Evolutionary conservation across 2,113 vertebrate species (phyloP), one percentile per base, ranked within the genome.

Genomic region (Coturnix japonica): DNA sequence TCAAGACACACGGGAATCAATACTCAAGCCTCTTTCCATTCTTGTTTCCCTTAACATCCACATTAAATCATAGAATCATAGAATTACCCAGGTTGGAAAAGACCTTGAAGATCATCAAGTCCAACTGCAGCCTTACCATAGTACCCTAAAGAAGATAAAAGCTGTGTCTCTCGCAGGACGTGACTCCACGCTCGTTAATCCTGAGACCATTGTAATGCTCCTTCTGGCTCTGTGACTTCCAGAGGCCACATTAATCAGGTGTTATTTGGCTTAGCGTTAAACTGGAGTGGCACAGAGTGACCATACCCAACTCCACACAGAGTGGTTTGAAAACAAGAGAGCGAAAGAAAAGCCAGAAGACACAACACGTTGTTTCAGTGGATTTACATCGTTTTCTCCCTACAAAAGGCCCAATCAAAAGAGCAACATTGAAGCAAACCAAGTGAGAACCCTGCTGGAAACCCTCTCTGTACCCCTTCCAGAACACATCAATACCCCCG

Each of bases 401-500:
- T 84, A 39, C 64, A 67, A 86, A 60, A 76, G 91, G 77, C 51
- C 67, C 37, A 9, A 78, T 89, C 82, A 82, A 92, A 94, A 93
- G 57, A 80, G 54, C 65, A 91, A 28, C 35, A n/a, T 25, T 44
- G 49, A 63, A 81, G 80, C 79, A 83, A 76, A 35, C n/a, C 66
- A 81, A 93, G 85, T 3, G 11, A 94, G 56, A 96, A 87, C 33
- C 89, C 41, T 6, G 16, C 65, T 78, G 93, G 85, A 94, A 92
- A 71, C 73, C 65, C 87, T 92, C 61, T 39, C 69, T 83, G 74
- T 81, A 66, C 51, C 74, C 59, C 81, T 49, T 72, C 49, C 88
- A 84, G 86, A 63, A 84, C 57, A 84, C 80, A 77, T 73, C 83
- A 81, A 87, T 91, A 82, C 91, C 91, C 86, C 79, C 17, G 4